Conservation (phyloP, 2,888 invertebrate species). For the Alitta virens region DNA sequence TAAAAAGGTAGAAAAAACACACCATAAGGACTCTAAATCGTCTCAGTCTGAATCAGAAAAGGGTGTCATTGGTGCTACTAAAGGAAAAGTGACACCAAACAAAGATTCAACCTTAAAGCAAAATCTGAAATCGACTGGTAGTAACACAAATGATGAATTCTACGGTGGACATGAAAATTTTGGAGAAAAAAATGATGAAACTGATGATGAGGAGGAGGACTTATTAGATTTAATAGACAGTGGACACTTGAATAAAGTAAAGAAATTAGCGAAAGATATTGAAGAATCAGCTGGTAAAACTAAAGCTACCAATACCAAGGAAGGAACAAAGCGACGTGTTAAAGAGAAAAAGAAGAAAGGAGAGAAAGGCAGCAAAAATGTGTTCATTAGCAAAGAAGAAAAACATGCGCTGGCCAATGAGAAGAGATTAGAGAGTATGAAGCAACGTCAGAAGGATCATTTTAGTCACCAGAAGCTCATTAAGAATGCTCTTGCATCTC, state of each 20-base stretch:
- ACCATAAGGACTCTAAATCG: not conserved
- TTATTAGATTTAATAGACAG: not conserved
- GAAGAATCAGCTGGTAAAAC: not conserved
- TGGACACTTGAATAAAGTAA: not conserved
- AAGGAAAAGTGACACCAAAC: no score
- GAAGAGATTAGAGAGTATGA: constrained; percentile 19
- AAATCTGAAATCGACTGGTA: not conserved
- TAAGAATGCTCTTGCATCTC: constrained; percentile 16
- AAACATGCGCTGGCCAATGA: constrained; percentile 12
- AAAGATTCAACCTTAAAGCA: no score
- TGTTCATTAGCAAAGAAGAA: not conserved
- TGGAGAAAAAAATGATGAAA: not conserved
- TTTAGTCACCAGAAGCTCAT: constrained; percentile 16
- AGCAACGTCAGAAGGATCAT: constrained; percentile 15
- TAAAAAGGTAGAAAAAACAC: not conserved
- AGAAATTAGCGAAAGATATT: not conserved
- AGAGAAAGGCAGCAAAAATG: not conserved
- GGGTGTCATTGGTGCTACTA: no score
- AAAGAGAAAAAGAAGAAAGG: not conserved
- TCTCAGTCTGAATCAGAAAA: not conserved
- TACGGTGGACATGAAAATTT: not conserved
- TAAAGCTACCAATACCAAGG: no score
- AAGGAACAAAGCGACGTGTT: no score
- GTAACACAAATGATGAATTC: not conserved
- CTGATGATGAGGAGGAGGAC: not conserved